phyloP scores from a whole-genome alignment of 1,140 invertebrate genomes.

The Caenorhabditis inopinata region DNA sequence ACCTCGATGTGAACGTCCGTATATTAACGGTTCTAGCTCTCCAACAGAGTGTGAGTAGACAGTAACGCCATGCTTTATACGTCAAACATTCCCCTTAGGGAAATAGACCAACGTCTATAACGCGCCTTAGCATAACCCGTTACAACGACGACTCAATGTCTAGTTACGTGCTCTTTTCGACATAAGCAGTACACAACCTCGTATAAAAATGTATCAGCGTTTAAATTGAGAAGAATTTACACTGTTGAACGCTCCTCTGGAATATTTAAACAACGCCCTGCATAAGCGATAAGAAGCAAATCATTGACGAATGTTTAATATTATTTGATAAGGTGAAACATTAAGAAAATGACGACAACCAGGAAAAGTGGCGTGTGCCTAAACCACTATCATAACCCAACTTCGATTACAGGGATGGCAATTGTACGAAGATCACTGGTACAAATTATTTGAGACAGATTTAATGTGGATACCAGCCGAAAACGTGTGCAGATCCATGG shows the following conservation, averaged over 20 bases:
- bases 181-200: neutral
- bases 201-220: neutral
- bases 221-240: too few species aligned
- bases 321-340: too few species aligned
- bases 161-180: constrained; percentile 21
- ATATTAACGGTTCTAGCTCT: constrained; percentile 44
- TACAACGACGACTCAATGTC: neutral
- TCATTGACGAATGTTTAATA: neutral
- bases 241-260: constrained; percentile 46
- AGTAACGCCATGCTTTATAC: neutral
- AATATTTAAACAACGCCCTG: constrained; percentile 45
- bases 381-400: too few species aligned
- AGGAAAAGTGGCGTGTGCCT: constrained; percentile 14
- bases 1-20: constrained; percentile 45
- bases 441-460: constrained; percentile 59
- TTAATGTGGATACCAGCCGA: constrained; percentile 62
- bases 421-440: constrained; percentile 56
- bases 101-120: neutral
- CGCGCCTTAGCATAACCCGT: neutral
- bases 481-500: constrained; percentile 61
- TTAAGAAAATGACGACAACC: neutral
- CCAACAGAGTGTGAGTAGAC: constrained; percentile 43
- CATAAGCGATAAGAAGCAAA: neutral
- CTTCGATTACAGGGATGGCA: constrained; percentile 54
- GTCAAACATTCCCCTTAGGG: neutral